phyloP scores from a whole-genome alignment of 2,113 vertebrate species.

The Aegypius monachus region DNA sequence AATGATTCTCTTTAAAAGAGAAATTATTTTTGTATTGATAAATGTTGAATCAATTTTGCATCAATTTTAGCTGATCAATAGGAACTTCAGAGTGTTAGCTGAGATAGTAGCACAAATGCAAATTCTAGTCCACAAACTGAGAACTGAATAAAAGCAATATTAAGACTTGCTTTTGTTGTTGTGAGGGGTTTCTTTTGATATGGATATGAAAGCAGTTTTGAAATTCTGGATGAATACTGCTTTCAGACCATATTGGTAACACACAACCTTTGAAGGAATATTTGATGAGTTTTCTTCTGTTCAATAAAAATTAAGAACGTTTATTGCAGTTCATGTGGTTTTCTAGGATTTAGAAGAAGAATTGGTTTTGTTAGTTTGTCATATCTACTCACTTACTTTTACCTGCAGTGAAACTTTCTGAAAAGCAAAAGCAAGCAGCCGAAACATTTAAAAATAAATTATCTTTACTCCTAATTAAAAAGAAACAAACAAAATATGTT shows the following conservation, averaged over 20 bases:
- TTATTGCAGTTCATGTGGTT: neutral
- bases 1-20: neutral
- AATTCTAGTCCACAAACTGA: neutral
- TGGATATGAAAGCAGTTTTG: neutral
- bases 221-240: neutral
- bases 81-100: neutral
- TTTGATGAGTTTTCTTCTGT: neutral
- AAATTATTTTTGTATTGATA: neutral
- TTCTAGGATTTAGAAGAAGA: neutral
- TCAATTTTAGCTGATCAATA: neutral
- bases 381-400: neutral
- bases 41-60: neutral
- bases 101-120: neutral
- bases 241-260: neutral
- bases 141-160: neutral
- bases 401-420: neutral
- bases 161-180: neutral
- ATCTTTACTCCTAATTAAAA: neutral
- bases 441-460: neutral
- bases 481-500: neutral
- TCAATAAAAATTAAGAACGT: neutral
- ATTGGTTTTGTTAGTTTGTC: neutral
- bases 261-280: neutral
- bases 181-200: neutral
- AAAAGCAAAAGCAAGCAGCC: neutral